Base-by-base conservation (phyloP, 2,797 vertebrate species). In the Aulostomus chinensis region DNA sequence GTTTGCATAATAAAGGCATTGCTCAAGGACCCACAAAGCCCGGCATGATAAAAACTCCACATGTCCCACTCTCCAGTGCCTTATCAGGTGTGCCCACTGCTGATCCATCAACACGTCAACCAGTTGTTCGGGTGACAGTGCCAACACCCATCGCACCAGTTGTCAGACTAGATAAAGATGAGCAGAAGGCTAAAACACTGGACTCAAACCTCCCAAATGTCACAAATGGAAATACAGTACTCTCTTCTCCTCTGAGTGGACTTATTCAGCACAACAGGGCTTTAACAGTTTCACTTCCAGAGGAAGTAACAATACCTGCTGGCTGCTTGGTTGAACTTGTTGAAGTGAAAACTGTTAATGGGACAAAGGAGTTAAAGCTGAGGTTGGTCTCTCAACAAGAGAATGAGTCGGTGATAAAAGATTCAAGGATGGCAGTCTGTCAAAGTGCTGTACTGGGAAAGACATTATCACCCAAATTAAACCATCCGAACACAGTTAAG, bases 291-390 rank as follows among this genome's bases (percentile, higher is more conserved):
- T 87, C 95, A 39, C 94, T 95, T 0, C 96, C 97, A 0, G 91
- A 96, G 15, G 93, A 95, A 49, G 89, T 98, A 4, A 89, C 91
- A 1, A 94, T 98, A 42, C 96, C 95, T 2, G 89, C 93, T 1
- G 96, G 95, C 68, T 98, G 95, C 78, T 82, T 96, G 63, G 95
- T 96, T 42, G 94, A 98, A 76, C 71, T 99, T 37, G 87, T 97
- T 9, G 94, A 97, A 14, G 92, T 98, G 41, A 97, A 94, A 81
- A 93, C 94, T 14, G 92, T 96, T 30, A 95, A 97, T 0, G 94
- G 93, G 29, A 89, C 93, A 0, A 95, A 94, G 40, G 95, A 97
- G 58, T 75, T 98, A 13, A 92, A 97, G 66, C 88, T 99, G 49
- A 93, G 94, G 58, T 73, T 96, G 3, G 79, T 92, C 18, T 83